Conservation (phyloP, 2,888 invertebrate genomes). For the Hanleya hanleyi region DNA sequence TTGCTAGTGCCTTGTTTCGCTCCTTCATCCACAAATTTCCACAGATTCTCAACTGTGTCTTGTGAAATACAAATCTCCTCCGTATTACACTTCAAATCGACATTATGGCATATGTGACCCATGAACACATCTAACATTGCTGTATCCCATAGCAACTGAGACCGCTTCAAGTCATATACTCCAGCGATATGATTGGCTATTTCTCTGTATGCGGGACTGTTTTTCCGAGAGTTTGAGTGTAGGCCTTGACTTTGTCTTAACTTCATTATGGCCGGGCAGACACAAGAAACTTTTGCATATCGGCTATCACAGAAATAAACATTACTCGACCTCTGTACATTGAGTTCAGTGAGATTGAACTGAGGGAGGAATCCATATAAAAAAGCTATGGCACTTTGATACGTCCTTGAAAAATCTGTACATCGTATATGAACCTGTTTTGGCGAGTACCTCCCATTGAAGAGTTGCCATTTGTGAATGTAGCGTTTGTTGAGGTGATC, state of each 20-base stretch:
- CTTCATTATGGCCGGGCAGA: slow-evolving; percentile 82
- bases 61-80: slow-evolving; percentile 62
- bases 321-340: slow-evolving; percentile 73
- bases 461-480: slow-evolving; percentile 59
- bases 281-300: slow-evolving; percentile 85
- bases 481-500: slow-evolving; percentile 76
- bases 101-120: slow-evolving; percentile 89
- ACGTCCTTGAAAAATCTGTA: slow-evolving; percentile 90
- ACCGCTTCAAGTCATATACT: slow-evolving; percentile 76
- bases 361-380: slow-evolving; percentile 82
- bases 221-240: slow-evolving; percentile 76
- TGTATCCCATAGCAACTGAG: slow-evolving; percentile 78
- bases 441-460: slow-evolving; percentile 61
- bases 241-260: slow-evolving; percentile 67
- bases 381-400: slow-evolving; percentile 90
- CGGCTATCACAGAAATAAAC: slow-evolving; percentile 78
- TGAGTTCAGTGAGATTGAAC: slow-evolving; percentile 80
- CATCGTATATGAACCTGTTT: slow-evolving; percentile 80
- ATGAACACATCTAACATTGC: slow-evolving; percentile 86
- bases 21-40: slow-evolving; percentile 50
- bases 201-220: slow-evolving; percentile 76
- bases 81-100: slow-evolving; percentile 83
- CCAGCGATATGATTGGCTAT: slow-evolving; percentile 85
- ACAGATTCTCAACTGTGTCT: slow-evolving; percentile 45
- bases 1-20: slow-evolving; percentile 36